Conservation (phyloP, 2,113 vertebrate species). For the Sakesphorus luctuosus region DNA sequence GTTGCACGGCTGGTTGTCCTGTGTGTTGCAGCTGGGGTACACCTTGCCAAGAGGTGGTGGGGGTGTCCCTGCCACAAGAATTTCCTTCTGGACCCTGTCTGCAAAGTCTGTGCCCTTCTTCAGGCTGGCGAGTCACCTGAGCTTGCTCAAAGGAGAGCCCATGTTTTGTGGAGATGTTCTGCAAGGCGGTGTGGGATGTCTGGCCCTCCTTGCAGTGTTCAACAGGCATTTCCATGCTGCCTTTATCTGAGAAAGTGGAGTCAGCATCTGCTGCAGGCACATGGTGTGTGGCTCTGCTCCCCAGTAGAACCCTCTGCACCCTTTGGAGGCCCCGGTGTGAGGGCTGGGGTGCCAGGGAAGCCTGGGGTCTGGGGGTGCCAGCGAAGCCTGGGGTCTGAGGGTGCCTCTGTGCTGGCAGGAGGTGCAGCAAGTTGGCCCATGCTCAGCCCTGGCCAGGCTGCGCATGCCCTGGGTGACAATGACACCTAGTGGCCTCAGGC, state of each 20-base stretch:
- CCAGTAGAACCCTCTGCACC: accelerated
- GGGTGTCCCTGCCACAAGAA: background rate
- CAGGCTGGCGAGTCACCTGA: background rate
- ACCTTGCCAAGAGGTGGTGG: accelerated
- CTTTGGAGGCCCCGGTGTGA: accelerated
- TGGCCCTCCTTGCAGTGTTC: background rate
- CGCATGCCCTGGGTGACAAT: background rate
- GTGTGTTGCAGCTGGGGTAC: too few species aligned
- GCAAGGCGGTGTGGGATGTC: background rate
- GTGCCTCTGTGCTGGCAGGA: accelerated
- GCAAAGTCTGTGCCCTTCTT: background rate
- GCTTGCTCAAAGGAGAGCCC: background rate
- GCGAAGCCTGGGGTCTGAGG: accelerated
- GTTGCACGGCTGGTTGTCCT: background rate
- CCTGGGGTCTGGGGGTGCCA: accelerated
- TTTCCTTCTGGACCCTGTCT: background rate
- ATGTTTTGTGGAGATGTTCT: background rate
- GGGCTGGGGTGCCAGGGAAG: background rate
- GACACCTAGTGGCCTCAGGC: conserved; percentile 46
- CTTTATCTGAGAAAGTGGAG: background rate
- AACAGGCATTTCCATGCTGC: background rate
- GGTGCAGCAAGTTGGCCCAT: background rate
- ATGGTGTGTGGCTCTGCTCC: background rate
- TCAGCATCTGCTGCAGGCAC: background rate
- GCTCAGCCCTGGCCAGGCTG: background rate